phyloP scores from a whole-genome alignment of 2,888 invertebrate genomes.

The Napeogenes inachia region DNA sequence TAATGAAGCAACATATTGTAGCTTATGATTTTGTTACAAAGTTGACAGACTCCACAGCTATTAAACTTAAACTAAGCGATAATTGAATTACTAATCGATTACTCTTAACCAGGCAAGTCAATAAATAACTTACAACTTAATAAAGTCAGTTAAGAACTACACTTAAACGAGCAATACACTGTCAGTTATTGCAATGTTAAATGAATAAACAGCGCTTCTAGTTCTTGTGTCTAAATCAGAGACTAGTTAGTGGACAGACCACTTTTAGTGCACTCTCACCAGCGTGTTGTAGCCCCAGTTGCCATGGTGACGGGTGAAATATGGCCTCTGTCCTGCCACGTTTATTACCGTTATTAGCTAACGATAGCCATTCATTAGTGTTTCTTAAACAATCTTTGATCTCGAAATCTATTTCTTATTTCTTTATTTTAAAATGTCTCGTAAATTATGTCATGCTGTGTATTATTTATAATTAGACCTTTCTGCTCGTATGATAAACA shows the following conservation, averaged over 20 bases:
- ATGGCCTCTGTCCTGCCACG: slow-evolving; percentile 62
- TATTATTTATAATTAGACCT: slow-evolving; percentile 47
- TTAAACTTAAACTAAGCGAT: no score
- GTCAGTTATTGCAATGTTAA: slow-evolving; percentile 15
- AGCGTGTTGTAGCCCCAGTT: slow-evolving; percentile 63
- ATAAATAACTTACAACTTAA: no score
- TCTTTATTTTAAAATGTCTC: slow-evolving; percentile 26
- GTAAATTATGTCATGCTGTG: slow-evolving; percentile 40
- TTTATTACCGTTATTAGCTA: slow-evolving; percentile 65
- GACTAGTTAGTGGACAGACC: slow-evolving; percentile 23
- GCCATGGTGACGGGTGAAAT: slow-evolving; percentile 67
- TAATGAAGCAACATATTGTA: slow-evolving; percentile 71
- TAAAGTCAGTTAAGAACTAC: background rate
- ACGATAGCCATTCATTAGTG: slow-evolving; percentile 64
- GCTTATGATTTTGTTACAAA: slow-evolving; percentile 39
- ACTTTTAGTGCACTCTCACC: slow-evolving; percentile 29
- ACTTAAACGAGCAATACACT: background rate
- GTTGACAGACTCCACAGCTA: no score
- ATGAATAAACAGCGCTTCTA: slow-evolving; percentile 19
- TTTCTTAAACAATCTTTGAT: slow-evolving; percentile 24
- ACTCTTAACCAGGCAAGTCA: no score
- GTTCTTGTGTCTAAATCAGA: slow-evolving; percentile 28
- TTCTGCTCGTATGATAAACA: slow-evolving; percentile 28
- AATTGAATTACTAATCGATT: no score
- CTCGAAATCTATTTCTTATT: slow-evolving; percentile 15